Evolutionary conservation across 2,113 vertebrate genomes (phyloP), one percentile per base, ranked within the genome.

Genomic region (Pardalotus punctatus): DNA sequence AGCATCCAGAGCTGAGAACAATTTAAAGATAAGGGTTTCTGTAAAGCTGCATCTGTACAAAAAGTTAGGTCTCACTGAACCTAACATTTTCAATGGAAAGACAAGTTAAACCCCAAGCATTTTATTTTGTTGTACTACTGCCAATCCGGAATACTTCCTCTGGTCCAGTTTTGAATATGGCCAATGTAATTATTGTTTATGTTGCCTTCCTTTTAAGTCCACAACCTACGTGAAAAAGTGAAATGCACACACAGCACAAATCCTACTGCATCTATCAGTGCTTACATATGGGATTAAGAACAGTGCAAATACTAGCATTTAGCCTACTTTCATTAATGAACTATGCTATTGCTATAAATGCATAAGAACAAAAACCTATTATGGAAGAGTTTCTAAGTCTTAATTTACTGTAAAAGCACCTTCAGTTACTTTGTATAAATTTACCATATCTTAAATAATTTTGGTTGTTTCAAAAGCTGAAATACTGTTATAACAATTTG

Each of bases 331-430:
- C 25, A 42, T 74, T 92, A 48, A 74, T 85, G 38, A 93, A 92
- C 74, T 73, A 94, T 43, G 36, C 93, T 92, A 96, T 70, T 96
- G 91, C 78, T 94, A 73, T 89, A 96, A 77, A 86, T 35, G 47
- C 40, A 1, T 84, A 91, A 48, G 50, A 95, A 94, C 74, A 74
- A 88, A 93, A 91, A 62, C 29, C 5, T 42, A 50, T 33, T 81
- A 82, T 18, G 66, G 90, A 93, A 89, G 70, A 89, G 77, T 80
- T 79, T 73, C 81, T 42, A 95, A 79, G 48, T 81, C 79, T 73
- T 73, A 27, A 90, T 81, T 93, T 88, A 90, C 74, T 80, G 50
- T 79, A 84, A 79, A 90, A 95, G 90, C 92, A 96, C 85, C 95
- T 96, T 96, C 90, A 53, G 45, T 92, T 93, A 80, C 38, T 72